A percentile compares a stretch with the other conserved stretches of the same genome.
These are phyloP conservation scores for Alouatta caraya DNA, from an alignment of 2,797 vertebrate genomes.

Conservation along the genomic window DNA sequence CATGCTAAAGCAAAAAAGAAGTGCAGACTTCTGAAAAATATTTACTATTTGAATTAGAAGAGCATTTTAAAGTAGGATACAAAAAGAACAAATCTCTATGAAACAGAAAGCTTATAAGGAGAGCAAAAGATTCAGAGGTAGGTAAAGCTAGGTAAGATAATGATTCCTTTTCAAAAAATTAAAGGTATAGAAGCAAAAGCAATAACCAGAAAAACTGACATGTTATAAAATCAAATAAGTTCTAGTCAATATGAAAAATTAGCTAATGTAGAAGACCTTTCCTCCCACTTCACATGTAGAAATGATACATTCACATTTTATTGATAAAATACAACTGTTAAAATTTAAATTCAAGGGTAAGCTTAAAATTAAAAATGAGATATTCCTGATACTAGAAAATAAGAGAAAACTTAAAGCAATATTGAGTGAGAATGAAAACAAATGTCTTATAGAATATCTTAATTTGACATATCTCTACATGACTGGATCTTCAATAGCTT, in stretches of 20 bases:
- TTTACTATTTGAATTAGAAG: background rate
- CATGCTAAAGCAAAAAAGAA: background rate
- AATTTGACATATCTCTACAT: background rate
- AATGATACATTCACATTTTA: background rate
- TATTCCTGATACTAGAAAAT: background rate
- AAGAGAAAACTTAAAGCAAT: background rate
- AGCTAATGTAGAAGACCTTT: background rate
- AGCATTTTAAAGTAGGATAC: background rate
- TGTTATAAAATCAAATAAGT: background rate
- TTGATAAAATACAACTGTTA: background rate
- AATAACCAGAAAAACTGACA: background rate
- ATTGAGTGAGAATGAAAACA: background rate
- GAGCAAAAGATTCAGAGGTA: background rate
- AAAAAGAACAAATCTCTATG: background rate
- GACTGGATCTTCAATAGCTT: background rate
- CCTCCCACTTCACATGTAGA: background rate
- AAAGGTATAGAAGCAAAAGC: background rate
- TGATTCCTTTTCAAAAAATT: background rate
- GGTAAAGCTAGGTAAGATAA: background rate
- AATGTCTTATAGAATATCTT: background rate
- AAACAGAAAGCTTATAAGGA: background rate
- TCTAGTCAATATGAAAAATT: background rate
- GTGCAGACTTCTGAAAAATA: background rate
- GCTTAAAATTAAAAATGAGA: background rate
- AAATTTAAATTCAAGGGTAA: background rate